Conservation (phyloP, 2,888 invertebrate genomes). For the Acheta domesticus region DNA sequence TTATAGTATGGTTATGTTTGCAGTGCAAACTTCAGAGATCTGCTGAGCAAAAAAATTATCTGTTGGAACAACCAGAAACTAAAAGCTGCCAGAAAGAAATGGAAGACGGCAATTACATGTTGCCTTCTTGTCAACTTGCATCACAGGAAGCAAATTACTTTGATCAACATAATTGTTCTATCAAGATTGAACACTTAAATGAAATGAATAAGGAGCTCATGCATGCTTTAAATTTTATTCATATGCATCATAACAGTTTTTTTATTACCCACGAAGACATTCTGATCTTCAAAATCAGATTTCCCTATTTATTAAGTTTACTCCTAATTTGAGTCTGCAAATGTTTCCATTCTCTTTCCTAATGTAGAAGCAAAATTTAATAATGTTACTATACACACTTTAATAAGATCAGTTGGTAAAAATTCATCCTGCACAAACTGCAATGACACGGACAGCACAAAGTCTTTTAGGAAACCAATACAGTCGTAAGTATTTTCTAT, state of each 20-base stretch:
- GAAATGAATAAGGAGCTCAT: not conserved
- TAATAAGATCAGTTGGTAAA: not conserved
- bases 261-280: too few relatives aligned
- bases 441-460: not conserved
- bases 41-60: not conserved
- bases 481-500: not conserved
- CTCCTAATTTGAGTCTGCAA: not conserved
- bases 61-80: not conserved
- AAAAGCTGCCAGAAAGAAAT: not conserved
- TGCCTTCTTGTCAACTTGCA: not conserved
- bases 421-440: not conserved
- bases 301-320: not conserved
- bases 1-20: not conserved
- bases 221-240: too few relatives aligned
- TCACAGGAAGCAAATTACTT: not conserved
- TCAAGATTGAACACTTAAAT: not conserved
- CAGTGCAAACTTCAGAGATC: not conserved
- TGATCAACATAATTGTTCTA: constrained; percentile 1
- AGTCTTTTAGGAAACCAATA: not conserved
- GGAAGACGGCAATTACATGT: not conserved
- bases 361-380: not conserved
- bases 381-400: not conserved
- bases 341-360: not conserved
- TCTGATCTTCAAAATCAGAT: too few relatives aligned
- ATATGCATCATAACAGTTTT: too few relatives aligned